A percentile compares a stretch with the other conserved stretches of the same genome.
Conservation (phyloP, 2,113 vertebrate species). For the Sorex araneus region DNA sequence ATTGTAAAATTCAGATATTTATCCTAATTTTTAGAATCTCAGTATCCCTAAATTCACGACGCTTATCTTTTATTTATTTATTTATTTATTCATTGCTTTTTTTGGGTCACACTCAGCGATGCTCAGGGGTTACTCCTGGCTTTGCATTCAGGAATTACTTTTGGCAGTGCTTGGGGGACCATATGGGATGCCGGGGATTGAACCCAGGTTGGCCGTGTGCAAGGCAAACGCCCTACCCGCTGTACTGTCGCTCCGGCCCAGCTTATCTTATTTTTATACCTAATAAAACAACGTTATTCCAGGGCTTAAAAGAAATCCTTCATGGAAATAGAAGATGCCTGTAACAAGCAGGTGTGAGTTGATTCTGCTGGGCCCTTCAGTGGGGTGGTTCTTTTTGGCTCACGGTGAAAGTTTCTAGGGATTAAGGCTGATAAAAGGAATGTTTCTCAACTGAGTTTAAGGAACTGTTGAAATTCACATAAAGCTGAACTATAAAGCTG, state of each 20-base stretch:
- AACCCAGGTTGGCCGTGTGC: too few relatives aligned
- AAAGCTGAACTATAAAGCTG: not conserved
- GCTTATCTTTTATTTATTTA: too few relatives aligned
- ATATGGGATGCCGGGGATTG: too few relatives aligned
- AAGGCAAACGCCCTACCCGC: too few relatives aligned
- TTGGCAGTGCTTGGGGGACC: too few relatives aligned
- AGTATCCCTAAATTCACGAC: not conserved
- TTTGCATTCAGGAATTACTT: too few relatives aligned
- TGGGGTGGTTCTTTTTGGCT: not conserved
- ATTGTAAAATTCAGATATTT: not conserved
- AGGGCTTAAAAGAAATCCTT: not conserved
- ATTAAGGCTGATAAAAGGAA: not conserved
- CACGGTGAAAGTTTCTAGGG: not conserved
- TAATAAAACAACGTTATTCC: not conserved
- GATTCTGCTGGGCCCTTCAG: not conserved
- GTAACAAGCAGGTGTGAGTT: not conserved
- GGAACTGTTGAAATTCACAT: not conserved
- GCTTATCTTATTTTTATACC: slow-evolving; percentile 5
- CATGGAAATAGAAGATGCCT: not conserved
- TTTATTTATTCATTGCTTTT: too few relatives aligned
- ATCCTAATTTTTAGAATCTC: not conserved
- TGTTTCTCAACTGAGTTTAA: not conserved
- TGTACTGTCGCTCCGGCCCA: too few relatives aligned
- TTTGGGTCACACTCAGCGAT: too few relatives aligned
- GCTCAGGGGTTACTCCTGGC: too few relatives aligned